Base-by-base conservation (phyloP, 1,140 invertebrate species). In the Cydia amplana region DNA sequence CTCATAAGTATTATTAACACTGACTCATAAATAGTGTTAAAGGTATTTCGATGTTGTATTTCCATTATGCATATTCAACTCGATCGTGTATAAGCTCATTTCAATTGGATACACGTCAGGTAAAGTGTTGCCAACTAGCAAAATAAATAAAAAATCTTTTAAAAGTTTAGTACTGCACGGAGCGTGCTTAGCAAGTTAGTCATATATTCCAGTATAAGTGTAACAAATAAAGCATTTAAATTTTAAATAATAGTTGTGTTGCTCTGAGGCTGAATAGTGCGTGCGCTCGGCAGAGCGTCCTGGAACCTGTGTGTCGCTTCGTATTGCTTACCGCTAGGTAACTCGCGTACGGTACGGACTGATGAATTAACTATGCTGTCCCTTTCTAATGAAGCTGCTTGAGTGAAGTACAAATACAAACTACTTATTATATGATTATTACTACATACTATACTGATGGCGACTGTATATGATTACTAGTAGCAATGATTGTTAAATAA, bases 311-410 rank as follows among this genome's bases (percentile, higher is more conserved):
- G n/a, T 18, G 55, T 60, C 20, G 55, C 55, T 60, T 60, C 20
- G 20, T 67, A 36, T 28, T 64, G 23, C 25, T 67, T 67, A 67
- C 64, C 64, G 63, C 14, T 32, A 28, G 63, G 63, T 65, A 65
- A 28, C 23, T 65, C n/a, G 55, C 55, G 55, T 63, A 32, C 1
- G 28, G 28, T 28, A 36, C 64, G 64, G 64, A 32, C 64, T 60
- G 55, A 20, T 51, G 63, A 23, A 1, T 64, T 28, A 3, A 28
- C 9, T 25, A 12, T 63, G 2, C 60, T 64, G 60, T 14, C 4
- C 20, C 18, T 64, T 9, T 64, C 25, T 25, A 64, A 64, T 20
- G 18, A 23, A 63, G 14, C 9, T 32, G 25, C 9, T 32, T 36
- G 10, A 28, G 64, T 65, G 14, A 25, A 64, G 20, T 64, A 25